Percentiles rank a stretch among this genome's conserved stretches.
These are phyloP conservation scores for Pseudopodoces humilis DNA, from an alignment of 2,113 vertebrate species.

Conservation along the genomic window DNA sequence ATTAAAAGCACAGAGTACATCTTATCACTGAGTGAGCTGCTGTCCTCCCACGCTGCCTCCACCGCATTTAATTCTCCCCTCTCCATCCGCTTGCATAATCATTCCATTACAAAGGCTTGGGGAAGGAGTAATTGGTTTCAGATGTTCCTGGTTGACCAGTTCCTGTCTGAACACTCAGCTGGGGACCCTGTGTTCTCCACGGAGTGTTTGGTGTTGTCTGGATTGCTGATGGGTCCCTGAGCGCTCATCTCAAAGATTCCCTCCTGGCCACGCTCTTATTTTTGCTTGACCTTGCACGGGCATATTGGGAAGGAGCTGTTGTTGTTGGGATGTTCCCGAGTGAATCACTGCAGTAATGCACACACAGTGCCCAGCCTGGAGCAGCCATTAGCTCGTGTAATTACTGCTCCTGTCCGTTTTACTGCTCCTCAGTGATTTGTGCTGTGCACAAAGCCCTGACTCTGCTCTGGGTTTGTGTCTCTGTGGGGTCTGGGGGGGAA, in stretches of 20 bases:
- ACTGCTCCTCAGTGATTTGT: slow-evolving; percentile 12
- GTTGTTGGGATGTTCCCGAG: neutral
- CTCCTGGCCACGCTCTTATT: neutral
- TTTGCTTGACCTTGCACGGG: slow-evolving; percentile 23
- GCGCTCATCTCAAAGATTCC: neutral
- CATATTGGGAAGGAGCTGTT: neutral
- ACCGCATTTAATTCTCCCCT: slow-evolving; percentile 24
- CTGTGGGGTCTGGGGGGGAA: neutral
- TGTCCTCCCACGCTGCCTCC: slow-evolving; percentile 58
- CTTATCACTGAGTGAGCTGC: slow-evolving; percentile 49
- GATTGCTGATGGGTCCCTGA: neutral
- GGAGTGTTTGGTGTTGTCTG: neutral
- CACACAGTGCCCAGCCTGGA: neutral
- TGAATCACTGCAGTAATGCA: neutral
- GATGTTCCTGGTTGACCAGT: slow-evolving; percentile 40
- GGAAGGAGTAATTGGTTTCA: slow-evolving; percentile 33
- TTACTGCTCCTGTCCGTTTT: slow-evolving; percentile 15
- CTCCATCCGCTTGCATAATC: slow-evolving; percentile 41
- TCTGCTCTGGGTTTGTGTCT: neutral
- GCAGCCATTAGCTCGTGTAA: neutral
- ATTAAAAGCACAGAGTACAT: slow-evolving; percentile 52
- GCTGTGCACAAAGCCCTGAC: neutral
- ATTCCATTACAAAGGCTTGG: neutral
- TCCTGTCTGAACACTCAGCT: neutral
- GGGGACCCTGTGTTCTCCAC: neutral